Conservation (phyloP, 2,888 invertebrate species). For the Laspeyria flexula region DNA sequence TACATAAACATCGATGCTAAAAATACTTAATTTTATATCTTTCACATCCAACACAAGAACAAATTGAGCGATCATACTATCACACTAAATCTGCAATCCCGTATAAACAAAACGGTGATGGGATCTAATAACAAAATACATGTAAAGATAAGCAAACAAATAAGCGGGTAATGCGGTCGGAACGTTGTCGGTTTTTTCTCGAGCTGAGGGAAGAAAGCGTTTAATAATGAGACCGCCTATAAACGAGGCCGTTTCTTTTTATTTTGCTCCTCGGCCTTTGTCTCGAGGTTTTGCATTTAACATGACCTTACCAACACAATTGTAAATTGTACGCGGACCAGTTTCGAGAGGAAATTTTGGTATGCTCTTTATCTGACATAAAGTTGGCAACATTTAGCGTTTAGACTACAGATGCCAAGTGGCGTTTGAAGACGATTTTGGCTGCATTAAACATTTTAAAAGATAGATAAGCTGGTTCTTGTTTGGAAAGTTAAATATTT, state of each 20-base stretch:
- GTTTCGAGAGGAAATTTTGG: slow-evolving; percentile 33
- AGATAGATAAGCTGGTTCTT: not conserved
- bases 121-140: slow-evolving; percentile 44
- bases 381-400: slow-evolving; percentile 46
- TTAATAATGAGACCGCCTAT: slow-evolving; percentile 72
- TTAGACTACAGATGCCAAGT: slow-evolving; percentile 37
- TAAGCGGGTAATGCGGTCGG: slow-evolving; percentile 51
- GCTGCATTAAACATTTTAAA: slow-evolving; percentile 32
- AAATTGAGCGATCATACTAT: not conserved
- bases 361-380: slow-evolving; percentile 46
- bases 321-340: slow-evolving; percentile 12
- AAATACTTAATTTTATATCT: too few relatives aligned
- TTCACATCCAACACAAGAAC: not conserved
- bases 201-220: slow-evolving; percentile 61
- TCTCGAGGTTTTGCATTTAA: slow-evolving; percentile 59
- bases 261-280: slow-evolving; percentile 63
- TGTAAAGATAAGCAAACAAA: slow-evolving; percentile 53
- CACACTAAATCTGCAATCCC: slow-evolving; percentile 6
- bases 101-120: slow-evolving; percentile 26
- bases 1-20: too few relatives aligned
- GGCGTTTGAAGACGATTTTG: slow-evolving; percentile 35
- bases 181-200: slow-evolving; percentile 55
- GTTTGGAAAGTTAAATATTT: too few relatives aligned
- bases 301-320: slow-evolving; percentile 39
- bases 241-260: slow-evolving; percentile 68